Base-by-base conservation (phyloP, 1,140 invertebrate species). In the Trachymyrmex cornetzi region DNA sequence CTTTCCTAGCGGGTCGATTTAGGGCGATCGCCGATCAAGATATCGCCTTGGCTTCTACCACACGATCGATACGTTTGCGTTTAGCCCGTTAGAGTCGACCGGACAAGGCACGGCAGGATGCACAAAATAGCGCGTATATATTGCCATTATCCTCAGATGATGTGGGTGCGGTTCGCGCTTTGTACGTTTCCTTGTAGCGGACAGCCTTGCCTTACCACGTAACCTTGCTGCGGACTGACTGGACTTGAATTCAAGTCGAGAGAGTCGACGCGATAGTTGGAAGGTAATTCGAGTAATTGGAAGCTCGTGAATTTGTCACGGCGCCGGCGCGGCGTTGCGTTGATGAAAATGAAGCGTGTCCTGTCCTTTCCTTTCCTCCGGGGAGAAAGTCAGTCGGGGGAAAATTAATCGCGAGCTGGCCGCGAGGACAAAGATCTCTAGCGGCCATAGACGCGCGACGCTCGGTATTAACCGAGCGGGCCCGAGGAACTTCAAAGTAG, bases 91-190 rank as follows among this genome's bases (percentile, higher is more conserved):
- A 64, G 16, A 64, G 24, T 14, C 24, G 48, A 91, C 89, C 90
- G 90, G 90, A 91, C 89, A 63, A 66, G 91, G 91, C 90, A 87
- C 90, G 91, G 85, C 90, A 91, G 90, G 91, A 92, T 92, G 90
- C 77, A 81, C 87, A 72, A 90, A 88, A 88, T 90, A 90, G 59
- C 86, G 85, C 61, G 59, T 63, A 7, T 34, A 34, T 34, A 57
- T 61, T 87, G 53, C 79, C 71, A 90, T 86, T 90, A 90, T 77
- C 63, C 63, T 80, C 77, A 53, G 72, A 66, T 71, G 27, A 75
- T 57, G 16, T 89, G 87, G 89, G 88, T 90, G 89, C 53, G 88
- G 89, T 88, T 81, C 57, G 44, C 59, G 50, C n/a, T 63, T 24
- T 24, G 79, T 57, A 57, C 71, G 59, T 87, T 89, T 89, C 85